Conservation (phyloP, 2,797 vertebrate species). For the Aldrovandia affinis region DNA sequence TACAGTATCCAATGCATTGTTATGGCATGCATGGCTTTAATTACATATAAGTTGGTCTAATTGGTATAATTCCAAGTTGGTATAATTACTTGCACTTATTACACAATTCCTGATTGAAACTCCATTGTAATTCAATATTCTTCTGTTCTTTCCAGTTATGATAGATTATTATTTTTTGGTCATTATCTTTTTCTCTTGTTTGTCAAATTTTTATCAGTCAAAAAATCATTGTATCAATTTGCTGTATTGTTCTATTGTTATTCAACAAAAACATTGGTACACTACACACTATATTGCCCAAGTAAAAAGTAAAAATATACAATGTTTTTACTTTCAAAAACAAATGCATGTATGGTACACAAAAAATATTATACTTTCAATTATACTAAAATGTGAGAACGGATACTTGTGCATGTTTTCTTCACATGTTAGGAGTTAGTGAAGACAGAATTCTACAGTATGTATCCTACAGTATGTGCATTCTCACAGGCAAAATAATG, state of each 20-base stretch:
- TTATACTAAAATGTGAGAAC: too few species aligned
- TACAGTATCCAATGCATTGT: background rate
- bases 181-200: background rate
- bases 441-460: background rate
- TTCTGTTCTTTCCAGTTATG: background rate
- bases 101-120: background rate
- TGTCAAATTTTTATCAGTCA: too few species aligned
- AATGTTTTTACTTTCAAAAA: background rate
- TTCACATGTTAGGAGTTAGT: background rate
- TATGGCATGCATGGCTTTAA: background rate
- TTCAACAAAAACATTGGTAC: background rate
- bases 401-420: too few species aligned
- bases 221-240: too few species aligned
- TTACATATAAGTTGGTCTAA: background rate
- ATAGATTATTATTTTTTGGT: background rate
- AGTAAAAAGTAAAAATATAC: background rate
- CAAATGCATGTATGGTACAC: background rate
- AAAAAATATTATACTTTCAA: background rate
- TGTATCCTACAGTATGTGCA: background rate
- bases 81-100: background rate
- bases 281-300: background rate
- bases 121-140: background rate
- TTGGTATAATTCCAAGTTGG: too few species aligned
- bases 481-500: background rate
- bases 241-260: background rate